Evolutionary conservation across 2,113 vertebrate genomes (phyloP).

Genomic region (Myrmophylax atrothorax): DNA sequence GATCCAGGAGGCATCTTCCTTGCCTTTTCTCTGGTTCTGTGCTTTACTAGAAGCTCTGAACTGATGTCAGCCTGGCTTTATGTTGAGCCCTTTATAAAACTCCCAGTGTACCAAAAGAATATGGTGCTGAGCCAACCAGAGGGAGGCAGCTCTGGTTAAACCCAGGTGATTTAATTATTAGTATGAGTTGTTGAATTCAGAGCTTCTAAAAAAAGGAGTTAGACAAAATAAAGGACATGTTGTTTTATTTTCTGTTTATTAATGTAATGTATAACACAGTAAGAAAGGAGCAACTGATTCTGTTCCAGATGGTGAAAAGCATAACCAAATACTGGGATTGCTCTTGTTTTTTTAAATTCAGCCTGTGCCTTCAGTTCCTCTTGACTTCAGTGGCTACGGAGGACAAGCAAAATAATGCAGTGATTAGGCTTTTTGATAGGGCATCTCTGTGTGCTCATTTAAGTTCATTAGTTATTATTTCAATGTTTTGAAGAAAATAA

Average conservation of each 20-base stretch:
- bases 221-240: neutral
- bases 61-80: neutral
- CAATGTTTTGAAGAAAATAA: neutral
- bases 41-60: neutral
- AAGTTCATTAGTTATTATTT: neutral
- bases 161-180: neutral
- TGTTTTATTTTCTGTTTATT: neutral
- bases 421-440: neutral
- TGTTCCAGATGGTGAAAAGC: neutral
- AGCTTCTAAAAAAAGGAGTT: neutral
- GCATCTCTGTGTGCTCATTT: neutral
- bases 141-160: neutral
- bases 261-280: accelerated
- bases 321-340: neutral
- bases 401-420: neutral
- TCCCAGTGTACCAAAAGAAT: neutral
- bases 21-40: neutral
- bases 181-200: neutral
- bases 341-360: neutral
- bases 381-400: neutral
- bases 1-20: neutral
- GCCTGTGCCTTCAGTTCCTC: neutral
- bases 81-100: neutral
- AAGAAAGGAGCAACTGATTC: neutral
- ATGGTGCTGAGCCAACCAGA: neutral